phyloP scores from a whole-genome alignment of 1,140 invertebrate species.

The Sipha flava region DNA sequence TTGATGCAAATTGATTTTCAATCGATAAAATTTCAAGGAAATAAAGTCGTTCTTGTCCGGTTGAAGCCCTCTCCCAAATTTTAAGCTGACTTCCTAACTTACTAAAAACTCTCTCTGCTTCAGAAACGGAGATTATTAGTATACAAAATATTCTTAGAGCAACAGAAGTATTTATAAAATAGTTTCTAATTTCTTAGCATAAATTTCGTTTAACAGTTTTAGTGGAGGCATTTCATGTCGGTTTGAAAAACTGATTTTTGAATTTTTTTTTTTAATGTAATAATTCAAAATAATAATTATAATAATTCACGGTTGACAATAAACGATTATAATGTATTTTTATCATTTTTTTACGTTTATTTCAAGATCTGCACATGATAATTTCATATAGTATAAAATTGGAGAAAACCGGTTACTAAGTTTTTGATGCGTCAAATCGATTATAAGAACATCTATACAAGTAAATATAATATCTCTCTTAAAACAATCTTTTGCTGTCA shows the following conservation, averaged over 20 bases:
- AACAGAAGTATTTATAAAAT: background rate
- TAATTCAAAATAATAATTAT: background rate
- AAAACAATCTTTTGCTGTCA: background rate
- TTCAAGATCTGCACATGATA: background rate
- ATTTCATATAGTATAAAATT: background rate
- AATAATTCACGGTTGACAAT: background rate
- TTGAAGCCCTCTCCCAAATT: background rate
- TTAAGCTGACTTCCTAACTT: background rate
- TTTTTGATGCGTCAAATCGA: background rate
- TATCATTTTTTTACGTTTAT: background rate
- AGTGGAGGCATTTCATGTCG: background rate
- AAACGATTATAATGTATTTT: background rate
- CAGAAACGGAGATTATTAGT: background rate
- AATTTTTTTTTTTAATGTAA: background rate
- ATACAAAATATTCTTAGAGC: background rate
- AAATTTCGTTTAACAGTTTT: background rate
- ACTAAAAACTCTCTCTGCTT: too few species aligned
- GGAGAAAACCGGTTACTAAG: background rate
- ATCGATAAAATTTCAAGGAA: background rate
- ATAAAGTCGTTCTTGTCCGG: background rate
- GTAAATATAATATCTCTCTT: background rate
- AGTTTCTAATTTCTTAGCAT: too few species aligned
- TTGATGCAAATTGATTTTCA: background rate
- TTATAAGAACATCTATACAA: background rate
- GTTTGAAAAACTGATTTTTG: background rate